Base-by-base conservation (phyloP, 2,113 vertebrate genomes). In the Larimichthys polyactis region DNA sequence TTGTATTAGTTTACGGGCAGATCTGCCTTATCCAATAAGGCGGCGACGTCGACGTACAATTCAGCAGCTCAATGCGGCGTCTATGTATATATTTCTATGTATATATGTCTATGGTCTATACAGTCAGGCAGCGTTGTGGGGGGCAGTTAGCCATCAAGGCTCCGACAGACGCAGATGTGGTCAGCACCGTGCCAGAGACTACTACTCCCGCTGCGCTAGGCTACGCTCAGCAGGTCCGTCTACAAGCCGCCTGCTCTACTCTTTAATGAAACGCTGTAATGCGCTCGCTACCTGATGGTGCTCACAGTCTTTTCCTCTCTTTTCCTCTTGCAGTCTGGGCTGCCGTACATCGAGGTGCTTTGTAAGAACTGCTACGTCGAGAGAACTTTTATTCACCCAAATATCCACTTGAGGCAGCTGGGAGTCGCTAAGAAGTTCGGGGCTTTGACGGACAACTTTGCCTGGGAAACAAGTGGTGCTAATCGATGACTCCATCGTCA, bases 51-150 rank as follows among this genome's bases (percentile, higher is more conserved):
- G n/a, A n/a, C n/a, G n/a, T n/a, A n/a, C n/a, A n/a, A n/a, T n/a
- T n/a, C n/a, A n/a, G n/a, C n/a, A n/a, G n/a, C n/a, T n/a, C n/a
- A n/a, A n/a, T n/a, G n/a, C n/a, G n/a, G n/a, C n/a, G n/a, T n/a
- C n/a, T n/a, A n/a, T n/a, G n/a, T n/a, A n/a, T n/a, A n/a, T n/a
- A n/a, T n/a, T n/a, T n/a, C n/a, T n/a, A n/a, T n/a, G n/a, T n/a
- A n/a, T n/a, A n/a, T n/a, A n/a, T n/a, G n/a, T n/a, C n/a, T n/a
- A 99, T 99, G 98, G 98, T 99, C 17, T 99, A 99, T 85, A 97
- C 97, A 0, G 98, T 99, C 57, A 94, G 98, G 79, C 97, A 95
- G 72, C 96, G 98, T 74, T 99, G 98, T 20, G 98, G 98, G 59
- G 96, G 95, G 79, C 97, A 98, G 93, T 93, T 99, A 59, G 98